Percentiles rank a stretch among this genome's conserved stretches.
phyloP scores from a whole-genome alignment of 2,797 vertebrate species.

The Hippocampus kuda region DNA sequence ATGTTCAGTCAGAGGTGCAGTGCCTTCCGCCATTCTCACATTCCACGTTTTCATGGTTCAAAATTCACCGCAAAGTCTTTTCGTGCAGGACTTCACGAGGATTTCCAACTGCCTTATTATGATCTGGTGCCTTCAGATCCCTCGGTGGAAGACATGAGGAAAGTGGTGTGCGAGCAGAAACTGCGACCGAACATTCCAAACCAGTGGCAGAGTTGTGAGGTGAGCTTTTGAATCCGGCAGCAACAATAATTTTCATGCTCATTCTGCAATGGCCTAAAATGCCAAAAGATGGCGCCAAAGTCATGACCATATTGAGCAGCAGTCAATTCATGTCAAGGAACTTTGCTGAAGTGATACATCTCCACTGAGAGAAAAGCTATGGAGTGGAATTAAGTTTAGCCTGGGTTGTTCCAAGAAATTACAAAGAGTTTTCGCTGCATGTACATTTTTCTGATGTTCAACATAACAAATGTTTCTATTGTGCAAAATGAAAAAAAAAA shows the following conservation, averaged over 20 bases:
- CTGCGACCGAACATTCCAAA: slow-evolving; percentile 89
- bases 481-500: neutral
- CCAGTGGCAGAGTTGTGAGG: slow-evolving; percentile 98
- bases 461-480: too few species aligned
- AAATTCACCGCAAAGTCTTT: neutral
- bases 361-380: neutral
- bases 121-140: slow-evolving; percentile 96
- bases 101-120: slow-evolving; percentile 95
- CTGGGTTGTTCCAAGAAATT: too few species aligned
- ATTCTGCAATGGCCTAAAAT: neutral
- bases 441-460: too few species aligned
- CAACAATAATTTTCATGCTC: neutral
- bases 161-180: slow-evolving; percentile 91
- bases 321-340: neutral
- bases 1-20: slow-evolving; percentile 81
- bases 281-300: neutral
- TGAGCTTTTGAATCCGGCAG: slow-evolving; percentile 43
- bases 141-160: slow-evolving; percentile 91
- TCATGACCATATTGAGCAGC: neutral
- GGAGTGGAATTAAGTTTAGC: neutral
- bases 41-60: neutral
- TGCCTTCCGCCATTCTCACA: neutral
- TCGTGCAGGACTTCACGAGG: slow-evolving; percentile 78
- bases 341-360: too few species aligned
- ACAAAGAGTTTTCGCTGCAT: too few species aligned